Percentiles rank a stretch among this genome's conserved stretches.
These are phyloP conservation scores for Phycodurus eques DNA, from an alignment of 2,113 vertebrate species.

Conservation along the genomic window DNA sequence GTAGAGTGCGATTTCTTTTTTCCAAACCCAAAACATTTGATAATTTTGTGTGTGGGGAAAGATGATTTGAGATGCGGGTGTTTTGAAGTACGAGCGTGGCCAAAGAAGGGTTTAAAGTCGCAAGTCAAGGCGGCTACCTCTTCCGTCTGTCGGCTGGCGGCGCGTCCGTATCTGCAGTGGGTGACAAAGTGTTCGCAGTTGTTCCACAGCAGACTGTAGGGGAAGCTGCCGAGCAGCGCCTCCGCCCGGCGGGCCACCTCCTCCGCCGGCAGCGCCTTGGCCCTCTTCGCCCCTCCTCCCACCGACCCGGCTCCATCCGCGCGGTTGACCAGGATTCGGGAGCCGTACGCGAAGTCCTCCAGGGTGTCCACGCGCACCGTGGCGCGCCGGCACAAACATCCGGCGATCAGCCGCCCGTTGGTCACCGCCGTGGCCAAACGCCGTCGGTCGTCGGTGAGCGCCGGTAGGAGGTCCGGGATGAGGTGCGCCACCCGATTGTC, in stretches of 20 bases:
- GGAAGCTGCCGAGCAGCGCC: constrained; percentile 74
- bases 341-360: constrained; percentile 90
- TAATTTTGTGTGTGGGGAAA: no score
- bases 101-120: no score
- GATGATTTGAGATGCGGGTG: no score
- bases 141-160: constrained; percentile 83
- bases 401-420: constrained; percentile 86
- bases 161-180: constrained; percentile 84
- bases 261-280: constrained; percentile 71
- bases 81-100: no score
- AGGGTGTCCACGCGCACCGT: constrained; percentile 87
- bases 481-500: constrained; percentile 88
- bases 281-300: constrained; percentile 39
- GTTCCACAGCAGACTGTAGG: constrained; percentile 92
- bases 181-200: constrained; percentile 96
- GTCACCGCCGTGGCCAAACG: constrained; percentile 80
- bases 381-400: constrained; percentile 80
- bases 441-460: constrained; percentile 70
- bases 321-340: constrained; percentile 79
- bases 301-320: constrained; percentile 62
- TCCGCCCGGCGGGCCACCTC: constrained; percentile 83
- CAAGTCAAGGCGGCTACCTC: constrained; percentile 59
- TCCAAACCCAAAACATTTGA: no score
- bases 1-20: no score
- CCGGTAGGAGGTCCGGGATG: constrained; percentile 90